Conservation (phyloP, 2,113 vertebrate species). For the Scomber japonicus region DNA sequence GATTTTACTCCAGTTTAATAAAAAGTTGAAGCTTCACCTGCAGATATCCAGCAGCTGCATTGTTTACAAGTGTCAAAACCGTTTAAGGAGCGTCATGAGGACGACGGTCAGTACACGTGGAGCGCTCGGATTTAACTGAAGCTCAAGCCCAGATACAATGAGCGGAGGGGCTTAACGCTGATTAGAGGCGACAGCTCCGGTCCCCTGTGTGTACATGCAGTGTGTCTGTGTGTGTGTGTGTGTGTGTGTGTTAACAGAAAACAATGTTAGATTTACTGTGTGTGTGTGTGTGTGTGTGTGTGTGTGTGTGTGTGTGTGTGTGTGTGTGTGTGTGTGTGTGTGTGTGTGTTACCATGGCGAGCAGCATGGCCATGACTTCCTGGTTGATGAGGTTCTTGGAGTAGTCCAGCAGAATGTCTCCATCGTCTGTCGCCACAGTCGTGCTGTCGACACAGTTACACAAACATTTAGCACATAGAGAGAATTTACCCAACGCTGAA, state of each 20-base stretch:
- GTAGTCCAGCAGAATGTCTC: slow-evolving; percentile 93
- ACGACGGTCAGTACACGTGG: background rate
- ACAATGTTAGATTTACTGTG: background rate
- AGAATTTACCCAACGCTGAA: too few species aligned
- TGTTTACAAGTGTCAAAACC: background rate
- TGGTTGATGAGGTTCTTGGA: slow-evolving; percentile 96
- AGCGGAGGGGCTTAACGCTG: slow-evolving; percentile 24
- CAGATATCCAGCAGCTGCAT: too few species aligned
- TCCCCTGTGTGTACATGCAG: background rate
- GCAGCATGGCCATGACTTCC: slow-evolving; percentile 91
- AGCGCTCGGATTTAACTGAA: slow-evolving; percentile 16
- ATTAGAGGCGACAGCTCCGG: slow-evolving; percentile 28
- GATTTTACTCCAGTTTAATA: too few species aligned
- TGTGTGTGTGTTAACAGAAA: too few species aligned
- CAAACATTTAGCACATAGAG: too few species aligned
- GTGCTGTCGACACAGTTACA: slow-evolving; percentile 79
- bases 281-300: slow-evolving; percentile 5
- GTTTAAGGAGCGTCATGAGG: background rate
- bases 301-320: background rate
- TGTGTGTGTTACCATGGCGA: slow-evolving; percentile 88
- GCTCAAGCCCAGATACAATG: background rate
- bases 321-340: background rate
- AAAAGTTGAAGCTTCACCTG: too few species aligned
- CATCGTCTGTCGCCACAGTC: slow-evolving; percentile 88
- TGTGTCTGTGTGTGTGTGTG: slow-evolving; percentile 9